phyloP scores from a whole-genome alignment of 2,888 invertebrate genomes.

The Keiferia lycopersicella region DNA sequence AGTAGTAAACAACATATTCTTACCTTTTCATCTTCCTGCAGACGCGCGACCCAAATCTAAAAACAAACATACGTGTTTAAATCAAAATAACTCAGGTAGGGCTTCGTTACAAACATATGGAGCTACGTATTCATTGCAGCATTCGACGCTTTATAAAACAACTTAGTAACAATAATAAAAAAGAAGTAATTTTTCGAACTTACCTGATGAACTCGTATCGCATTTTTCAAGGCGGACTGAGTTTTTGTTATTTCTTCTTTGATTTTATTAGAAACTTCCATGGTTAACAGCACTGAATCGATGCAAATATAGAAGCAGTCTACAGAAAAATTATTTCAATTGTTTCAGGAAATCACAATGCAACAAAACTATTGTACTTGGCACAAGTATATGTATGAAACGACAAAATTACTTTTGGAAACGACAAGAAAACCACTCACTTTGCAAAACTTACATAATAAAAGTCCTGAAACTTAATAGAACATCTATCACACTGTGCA shows the following conservation, averaged over 20 bases:
- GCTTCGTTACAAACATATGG: not conserved
- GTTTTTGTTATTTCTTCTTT: conserved; percentile 83
- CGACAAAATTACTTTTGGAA: conserved; percentile 9
- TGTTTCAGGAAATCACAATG: conserved; percentile 23
- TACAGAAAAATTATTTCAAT: not conserved
- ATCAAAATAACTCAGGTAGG: not conserved
- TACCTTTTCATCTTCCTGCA: conserved; percentile 81
- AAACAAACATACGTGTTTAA: conserved; percentile 36
- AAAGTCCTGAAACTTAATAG: conserved; percentile 1
- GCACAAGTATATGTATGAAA: conserved; percentile 1
- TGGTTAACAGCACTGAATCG: conserved; percentile 39
- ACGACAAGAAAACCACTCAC: not conserved
- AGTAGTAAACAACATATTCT: conserved; percentile 41
- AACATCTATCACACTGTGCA: not conserved
- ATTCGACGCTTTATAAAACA: no score
- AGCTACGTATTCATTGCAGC: not conserved
- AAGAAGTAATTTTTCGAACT: conserved; percentile 37
- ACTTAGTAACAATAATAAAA: not conserved
- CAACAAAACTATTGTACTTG: conserved; percentile 25
- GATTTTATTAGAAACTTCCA: conserved; percentile 83
- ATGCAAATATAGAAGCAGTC: not conserved
- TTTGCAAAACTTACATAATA: conserved; percentile 23
- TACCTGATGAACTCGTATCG: conserved; percentile 84
- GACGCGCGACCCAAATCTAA: conserved; percentile 79
- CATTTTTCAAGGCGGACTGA: conserved; percentile 82